Base-by-base conservation (phyloP, 2,888 invertebrate genomes). In the Acrocera orbiculus region DNA sequence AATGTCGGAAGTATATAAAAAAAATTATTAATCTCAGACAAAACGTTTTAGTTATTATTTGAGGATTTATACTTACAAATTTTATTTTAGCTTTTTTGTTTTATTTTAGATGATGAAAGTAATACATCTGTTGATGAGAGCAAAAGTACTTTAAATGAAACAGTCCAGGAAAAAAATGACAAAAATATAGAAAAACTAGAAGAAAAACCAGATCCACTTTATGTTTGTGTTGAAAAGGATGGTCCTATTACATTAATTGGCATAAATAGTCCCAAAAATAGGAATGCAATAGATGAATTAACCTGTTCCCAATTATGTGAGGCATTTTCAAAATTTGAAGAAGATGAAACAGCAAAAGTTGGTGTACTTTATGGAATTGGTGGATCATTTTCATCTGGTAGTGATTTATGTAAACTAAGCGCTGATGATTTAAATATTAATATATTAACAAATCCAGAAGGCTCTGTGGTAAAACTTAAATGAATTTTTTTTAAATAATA, bases 331-430 rank as follows among this genome's bases (percentile, higher is more conserved):
- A 11, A 65, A 11, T 93, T 92, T 59, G 89, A 95, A 43, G 66
- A 73, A 19, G 83, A 92, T 51, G 58, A 69, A 0, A 60, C 66
- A 0, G 64, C 78, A 0, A 61, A 65, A 40, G 78, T 79, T 4
- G 80, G 79, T 6, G 75, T 96, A 3, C 61, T 96, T 3, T 72
- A 89, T 54, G 95, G 95, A 6, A 70, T 74, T 48, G 90, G 92
- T n/a, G 92, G 92, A 1, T 81, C 78, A 36, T 95, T 96, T 58
- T 92, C 89, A 57, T 74, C 92, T 3, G 95, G 95, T 0, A 85
- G 77, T 53, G 92, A 95, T 58, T 66, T 93, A 32, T 65, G 76
- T 32, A 82, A 89, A 50, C 62, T 92, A 34, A 61, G 70, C 42
- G 25, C 52, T 48, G 50, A 51, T 32, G 52, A 51, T 11, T 38